Percentiles rank a stretch among this genome's conserved stretches.
phyloP scores from a whole-genome alignment of 2,113 vertebrate species.

The Garra rufa region DNA sequence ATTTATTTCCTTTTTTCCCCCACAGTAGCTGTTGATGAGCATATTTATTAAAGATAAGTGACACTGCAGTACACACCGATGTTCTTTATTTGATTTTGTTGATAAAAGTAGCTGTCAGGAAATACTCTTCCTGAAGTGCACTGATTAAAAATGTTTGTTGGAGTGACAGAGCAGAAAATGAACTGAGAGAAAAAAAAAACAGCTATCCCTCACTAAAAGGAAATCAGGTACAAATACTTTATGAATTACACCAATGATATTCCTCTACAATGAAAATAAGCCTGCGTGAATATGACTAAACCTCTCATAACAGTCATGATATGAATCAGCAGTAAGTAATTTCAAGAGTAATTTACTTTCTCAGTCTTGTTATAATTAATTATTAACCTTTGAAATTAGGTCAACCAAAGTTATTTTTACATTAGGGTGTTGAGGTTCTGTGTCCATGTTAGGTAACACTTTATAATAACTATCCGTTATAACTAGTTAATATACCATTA shows the following conservation, averaged over 20 bases:
- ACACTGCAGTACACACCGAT: not conserved
- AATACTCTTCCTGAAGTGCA: not conserved
- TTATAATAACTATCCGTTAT: too few species aligned
- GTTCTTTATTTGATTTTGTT: slow-evolving; percentile 8
- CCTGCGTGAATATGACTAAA: not conserved
- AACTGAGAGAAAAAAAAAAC: not conserved
- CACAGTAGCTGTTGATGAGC: not conserved
- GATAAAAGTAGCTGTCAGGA: slow-evolving; percentile 7
- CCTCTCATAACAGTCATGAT: not conserved
- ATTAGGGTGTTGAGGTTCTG: too few species aligned
- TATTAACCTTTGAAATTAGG: slow-evolving; percentile 12
- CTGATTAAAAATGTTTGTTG: slow-evolving; percentile 7
- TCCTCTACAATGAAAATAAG: not conserved
- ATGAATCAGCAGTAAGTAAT: not conserved
- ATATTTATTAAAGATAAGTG: not conserved
- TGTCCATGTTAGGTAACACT: too few species aligned
- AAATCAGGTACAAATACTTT: not conserved
- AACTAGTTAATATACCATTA: too few species aligned
- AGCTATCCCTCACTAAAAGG: not conserved
- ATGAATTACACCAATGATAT: not conserved
- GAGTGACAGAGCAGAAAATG: not conserved
- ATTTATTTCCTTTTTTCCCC: not conserved
- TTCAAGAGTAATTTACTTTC: slow-evolving; percentile 9
- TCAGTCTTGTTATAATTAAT: not conserved
- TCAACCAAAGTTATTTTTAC: not conserved